These are phyloP conservation scores for Pterophyllum scalare DNA, from an alignment of 2,113 vertebrate genomes.

Conservation along the genomic window DNA sequence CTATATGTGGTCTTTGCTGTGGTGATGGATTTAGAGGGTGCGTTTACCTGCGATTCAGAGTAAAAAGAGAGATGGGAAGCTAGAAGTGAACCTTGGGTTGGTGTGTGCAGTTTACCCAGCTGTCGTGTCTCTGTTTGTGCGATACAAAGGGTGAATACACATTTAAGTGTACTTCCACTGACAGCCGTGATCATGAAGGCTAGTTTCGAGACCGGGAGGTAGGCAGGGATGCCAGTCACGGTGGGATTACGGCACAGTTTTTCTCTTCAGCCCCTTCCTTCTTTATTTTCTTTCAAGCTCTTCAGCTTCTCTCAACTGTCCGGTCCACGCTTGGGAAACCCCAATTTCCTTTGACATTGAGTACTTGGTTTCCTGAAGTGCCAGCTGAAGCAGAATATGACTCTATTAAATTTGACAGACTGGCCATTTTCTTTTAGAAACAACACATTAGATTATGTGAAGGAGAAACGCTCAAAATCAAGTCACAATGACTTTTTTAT, in stretches of 20 bases:
- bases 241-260: not conserved
- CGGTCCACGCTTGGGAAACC: not conserved
- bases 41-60: not conserved
- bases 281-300: not conserved
- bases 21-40: constrained; percentile 28
- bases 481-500: not conserved
- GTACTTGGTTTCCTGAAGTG: not conserved
- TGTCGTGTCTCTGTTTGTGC: constrained; percentile 30
- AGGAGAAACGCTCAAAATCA: not conserved
- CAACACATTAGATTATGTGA: not conserved
- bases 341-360: not conserved
- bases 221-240: constrained; percentile 5
- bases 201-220: not conserved
- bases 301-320: not conserved
- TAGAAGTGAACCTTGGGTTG: not conserved
- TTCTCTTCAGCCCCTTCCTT: not conserved
- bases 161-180: constrained; percentile 11
- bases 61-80: constrained; percentile 5
- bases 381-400: not conserved
- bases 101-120: constrained; percentile 51
- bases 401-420: not conserved
- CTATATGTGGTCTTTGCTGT: not conserved
- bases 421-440: not conserved
- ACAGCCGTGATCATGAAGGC: constrained; percentile 21
- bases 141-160: constrained; percentile 39